Evolutionary conservation across 2,888 invertebrate genomes (phyloP).

Genomic region (Diplazon laetatorius): DNA sequence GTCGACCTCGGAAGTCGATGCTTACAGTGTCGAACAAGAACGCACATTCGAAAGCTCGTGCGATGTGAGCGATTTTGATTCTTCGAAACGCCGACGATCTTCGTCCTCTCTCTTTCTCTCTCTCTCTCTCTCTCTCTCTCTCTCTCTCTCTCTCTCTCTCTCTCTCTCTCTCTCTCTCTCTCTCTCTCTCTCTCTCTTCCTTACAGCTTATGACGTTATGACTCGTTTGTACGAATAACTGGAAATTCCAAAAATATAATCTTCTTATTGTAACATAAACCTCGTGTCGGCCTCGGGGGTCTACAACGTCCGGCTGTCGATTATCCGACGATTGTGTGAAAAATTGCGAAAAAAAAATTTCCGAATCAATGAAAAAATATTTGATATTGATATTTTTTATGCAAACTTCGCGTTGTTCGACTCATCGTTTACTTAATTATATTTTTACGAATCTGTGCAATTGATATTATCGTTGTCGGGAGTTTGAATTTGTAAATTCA

Average conservation of each 20-base stretch:
- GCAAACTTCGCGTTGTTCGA: too few species aligned
- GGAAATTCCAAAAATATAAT: constrained; percentile 47
- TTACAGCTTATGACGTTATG: neutral
- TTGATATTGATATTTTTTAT: too few species aligned
- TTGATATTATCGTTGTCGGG: too few species aligned
- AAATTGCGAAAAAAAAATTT: constrained; percentile 25
- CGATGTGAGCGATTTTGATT: too few species aligned
- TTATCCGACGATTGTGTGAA: constrained; percentile 44
- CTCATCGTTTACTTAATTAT: too few species aligned
- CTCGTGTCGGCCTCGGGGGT: constrained; percentile 6
- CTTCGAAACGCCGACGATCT: too few species aligned
- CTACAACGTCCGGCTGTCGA: constrained; percentile 33
- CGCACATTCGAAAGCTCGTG: too few species aligned
- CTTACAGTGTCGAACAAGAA: neutral
- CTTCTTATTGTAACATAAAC: constrained; percentile 12
- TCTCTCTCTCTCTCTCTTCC: neutral
- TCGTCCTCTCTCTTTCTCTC: neutral
- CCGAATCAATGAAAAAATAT: neutral
- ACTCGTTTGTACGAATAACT: constrained; percentile 30
- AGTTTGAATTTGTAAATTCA: too few species aligned
- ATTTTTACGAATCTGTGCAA: too few species aligned
- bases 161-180: too few species aligned
- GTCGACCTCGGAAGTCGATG: neutral
- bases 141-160: neutral
- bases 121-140: neutral